A percentile compares a stretch with the other conserved stretches of the same genome.
These are phyloP conservation scores for Natator depressus DNA, from an alignment of 2,113 vertebrate genomes.

Conservation along the genomic window DNA sequence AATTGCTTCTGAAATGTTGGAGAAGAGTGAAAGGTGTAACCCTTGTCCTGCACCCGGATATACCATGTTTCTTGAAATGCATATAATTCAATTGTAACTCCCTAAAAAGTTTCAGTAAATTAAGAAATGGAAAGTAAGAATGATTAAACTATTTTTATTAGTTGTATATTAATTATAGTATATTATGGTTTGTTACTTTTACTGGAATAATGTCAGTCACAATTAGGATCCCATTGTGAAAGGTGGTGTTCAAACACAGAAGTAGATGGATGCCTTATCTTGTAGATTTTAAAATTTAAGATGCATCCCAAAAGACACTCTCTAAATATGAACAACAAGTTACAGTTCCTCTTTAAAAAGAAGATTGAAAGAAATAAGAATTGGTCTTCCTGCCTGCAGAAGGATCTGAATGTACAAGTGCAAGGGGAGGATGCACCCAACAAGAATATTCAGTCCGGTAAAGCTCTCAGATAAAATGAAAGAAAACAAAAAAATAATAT, in stretches of 20 bases:
- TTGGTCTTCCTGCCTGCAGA: background rate
- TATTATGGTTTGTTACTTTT: background rate
- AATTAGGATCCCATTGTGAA: too few relatives aligned
- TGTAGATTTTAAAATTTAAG: too few relatives aligned
- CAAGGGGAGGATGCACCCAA: background rate
- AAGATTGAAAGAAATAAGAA: background rate
- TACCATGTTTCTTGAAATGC: background rate
- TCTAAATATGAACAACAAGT: rapidly evolving
- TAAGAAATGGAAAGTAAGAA: background rate
- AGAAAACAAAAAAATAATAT: too few relatives aligned
- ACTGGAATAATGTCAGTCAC: background rate
- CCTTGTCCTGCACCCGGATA: background rate
- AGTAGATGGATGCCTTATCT: background rate
- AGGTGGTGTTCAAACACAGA: background rate
- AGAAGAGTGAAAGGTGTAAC: rapidly evolving
- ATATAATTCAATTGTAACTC: background rate
- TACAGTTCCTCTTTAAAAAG: background rate
- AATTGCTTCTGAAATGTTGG: background rate
- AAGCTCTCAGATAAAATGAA: background rate
- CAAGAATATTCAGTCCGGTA: background rate
- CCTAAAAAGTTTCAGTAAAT: background rate
- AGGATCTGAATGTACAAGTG: background rate
- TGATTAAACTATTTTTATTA: background rate
- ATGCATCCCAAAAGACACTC: background rate
- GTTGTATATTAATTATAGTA: background rate